These are phyloP conservation scores for Calameuta idolon DNA, from an alignment of 2,888 invertebrate species.

Conservation along the genomic window DNA sequence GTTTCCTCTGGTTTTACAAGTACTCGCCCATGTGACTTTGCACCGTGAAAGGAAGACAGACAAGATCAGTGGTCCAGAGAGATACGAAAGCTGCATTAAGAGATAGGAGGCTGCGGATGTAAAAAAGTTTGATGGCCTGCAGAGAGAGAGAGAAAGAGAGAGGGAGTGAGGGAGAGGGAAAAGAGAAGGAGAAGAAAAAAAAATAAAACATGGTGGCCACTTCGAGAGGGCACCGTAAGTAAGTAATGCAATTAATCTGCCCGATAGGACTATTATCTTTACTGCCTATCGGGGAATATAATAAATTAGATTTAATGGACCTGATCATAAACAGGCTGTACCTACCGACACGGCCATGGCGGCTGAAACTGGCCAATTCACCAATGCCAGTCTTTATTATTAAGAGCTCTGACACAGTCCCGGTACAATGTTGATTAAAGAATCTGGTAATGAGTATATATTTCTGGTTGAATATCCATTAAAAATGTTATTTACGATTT, in stretches of 20 bases:
- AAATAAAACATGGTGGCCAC: slow-evolving; percentile 1
- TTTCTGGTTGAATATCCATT: neutral
- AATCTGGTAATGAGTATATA: neutral
- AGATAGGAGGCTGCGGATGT: neutral
- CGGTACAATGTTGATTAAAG: neutral
- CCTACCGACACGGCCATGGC: neutral
- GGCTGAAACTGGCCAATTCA: neutral
- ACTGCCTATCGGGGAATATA: slow-evolving; percentile 16
- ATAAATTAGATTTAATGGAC: slow-evolving; percentile 22
- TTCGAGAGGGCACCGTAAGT: slow-evolving; percentile 13
- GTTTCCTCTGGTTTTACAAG: neutral
- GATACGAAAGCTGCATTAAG: neutral
- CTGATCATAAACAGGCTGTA: slow-evolving; percentile 1
- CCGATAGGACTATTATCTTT: slow-evolving; percentile 20
- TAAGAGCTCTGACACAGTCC: neutral
- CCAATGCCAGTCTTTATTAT: neutral
- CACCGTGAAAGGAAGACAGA: neutral
- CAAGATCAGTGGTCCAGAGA: neutral
- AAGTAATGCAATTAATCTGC: slow-evolving; percentile 25
- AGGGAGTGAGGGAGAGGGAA: no score
- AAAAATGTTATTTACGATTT: neutral
- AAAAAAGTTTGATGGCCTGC: slow-evolving; percentile 4
- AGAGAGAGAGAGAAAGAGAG: neutral
- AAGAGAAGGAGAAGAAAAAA: neutral
- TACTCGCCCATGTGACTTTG: neutral